These are phyloP conservation scores for Girardia tigrina DNA, from an alignment of 2,888 invertebrate species.

Conservation along the genomic window DNA sequence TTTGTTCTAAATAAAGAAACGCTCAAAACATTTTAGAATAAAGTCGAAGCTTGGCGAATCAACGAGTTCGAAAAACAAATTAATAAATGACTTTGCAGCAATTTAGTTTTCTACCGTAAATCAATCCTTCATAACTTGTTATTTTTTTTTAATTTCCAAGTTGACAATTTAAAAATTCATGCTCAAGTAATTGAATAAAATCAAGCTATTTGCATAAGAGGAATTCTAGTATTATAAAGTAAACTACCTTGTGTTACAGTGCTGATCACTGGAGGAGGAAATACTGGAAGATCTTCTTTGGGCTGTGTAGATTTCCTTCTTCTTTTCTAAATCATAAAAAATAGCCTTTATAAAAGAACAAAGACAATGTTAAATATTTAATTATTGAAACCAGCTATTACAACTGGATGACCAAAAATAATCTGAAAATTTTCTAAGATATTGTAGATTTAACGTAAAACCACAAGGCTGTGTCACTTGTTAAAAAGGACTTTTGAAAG, in stretches of 20 bases:
- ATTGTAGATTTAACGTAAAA: too few species aligned
- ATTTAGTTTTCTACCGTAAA: neutral
- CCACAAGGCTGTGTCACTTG: too few species aligned
- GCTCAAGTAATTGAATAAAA: neutral
- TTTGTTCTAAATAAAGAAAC: slow-evolving; percentile 9
- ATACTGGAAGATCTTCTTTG: neutral
- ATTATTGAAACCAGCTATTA: too few species aligned
- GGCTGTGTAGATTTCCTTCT: neutral
- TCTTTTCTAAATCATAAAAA: neutral
- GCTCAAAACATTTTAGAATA: neutral
- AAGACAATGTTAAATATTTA: too few species aligned
- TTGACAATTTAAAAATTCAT: too few species aligned
- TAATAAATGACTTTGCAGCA: neutral
- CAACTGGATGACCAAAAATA: too few species aligned
- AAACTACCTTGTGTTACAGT: neutral
- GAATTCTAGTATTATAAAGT: neutral
- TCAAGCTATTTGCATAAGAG: neutral
- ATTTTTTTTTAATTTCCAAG: too few species aligned
- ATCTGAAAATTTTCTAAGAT: too few species aligned
- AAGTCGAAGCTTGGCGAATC: neutral
- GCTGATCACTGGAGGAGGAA: neutral
- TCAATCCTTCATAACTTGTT: neutral
- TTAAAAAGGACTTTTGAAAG: too few species aligned
- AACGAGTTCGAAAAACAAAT: neutral
- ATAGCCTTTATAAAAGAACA: too few species aligned